phyloP scores from a whole-genome alignment of 2,113 vertebrate species.

The Plecotus auritus region DNA sequence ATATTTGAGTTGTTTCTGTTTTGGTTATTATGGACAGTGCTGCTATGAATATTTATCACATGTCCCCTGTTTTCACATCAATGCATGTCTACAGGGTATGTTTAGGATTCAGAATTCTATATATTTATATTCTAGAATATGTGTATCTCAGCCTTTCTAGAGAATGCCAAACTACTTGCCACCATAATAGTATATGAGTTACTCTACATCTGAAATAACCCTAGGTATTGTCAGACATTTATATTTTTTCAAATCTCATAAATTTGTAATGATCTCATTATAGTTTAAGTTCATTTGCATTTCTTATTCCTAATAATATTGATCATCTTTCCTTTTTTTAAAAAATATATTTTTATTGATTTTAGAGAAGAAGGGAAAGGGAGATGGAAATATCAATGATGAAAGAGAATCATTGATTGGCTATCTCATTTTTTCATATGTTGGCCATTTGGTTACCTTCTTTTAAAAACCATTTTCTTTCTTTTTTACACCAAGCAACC shows the following conservation, averaged over 20 bases:
- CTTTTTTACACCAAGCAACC: too few relatives aligned
- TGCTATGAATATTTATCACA: background rate
- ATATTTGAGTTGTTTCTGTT: background rate
- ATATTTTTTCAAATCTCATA: background rate
- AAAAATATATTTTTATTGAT: too few relatives aligned
- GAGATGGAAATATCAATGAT: too few relatives aligned
- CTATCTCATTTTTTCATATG: background rate
- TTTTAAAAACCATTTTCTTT: too few relatives aligned
- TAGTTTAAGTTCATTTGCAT: background rate
- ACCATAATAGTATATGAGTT: background rate
- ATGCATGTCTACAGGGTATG: background rate
- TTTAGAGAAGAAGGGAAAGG: too few relatives aligned
- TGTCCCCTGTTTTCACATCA: background rate
- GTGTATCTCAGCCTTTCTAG: background rate
- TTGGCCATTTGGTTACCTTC: background rate
- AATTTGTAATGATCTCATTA: background rate
- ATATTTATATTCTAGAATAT: background rate
- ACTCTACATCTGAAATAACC: background rate
- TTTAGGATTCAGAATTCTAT: slow-evolving; percentile 17
- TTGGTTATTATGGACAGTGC: background rate
- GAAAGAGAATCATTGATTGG: too few relatives aligned
- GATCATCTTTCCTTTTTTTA: background rate
- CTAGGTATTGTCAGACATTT: background rate
- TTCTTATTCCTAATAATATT: background rate
- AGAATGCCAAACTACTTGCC: background rate